Evolutionary conservation across 2,113 vertebrate genomes (phyloP).

Genomic region (Australoheros scitulus): DNA sequence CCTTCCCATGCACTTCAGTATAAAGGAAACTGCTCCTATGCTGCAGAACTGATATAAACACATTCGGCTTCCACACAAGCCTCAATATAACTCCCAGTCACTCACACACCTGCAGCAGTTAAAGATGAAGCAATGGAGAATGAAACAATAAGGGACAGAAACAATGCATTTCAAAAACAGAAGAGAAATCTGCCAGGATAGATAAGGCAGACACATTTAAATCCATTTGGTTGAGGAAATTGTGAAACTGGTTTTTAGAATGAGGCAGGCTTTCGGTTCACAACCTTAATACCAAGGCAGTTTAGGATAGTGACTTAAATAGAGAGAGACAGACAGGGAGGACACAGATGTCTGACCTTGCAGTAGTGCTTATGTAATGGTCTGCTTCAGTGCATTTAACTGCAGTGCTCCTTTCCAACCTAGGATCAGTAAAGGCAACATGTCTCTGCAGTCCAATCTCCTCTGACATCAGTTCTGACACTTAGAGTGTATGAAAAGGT

Average conservation of each 20-base stretch:
- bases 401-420: slow-evolving; percentile 71
- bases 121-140: slow-evolving; percentile 17
- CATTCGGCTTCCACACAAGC: slow-evolving; percentile 48
- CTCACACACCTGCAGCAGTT: slow-evolving; percentile 22
- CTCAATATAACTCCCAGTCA: slow-evolving; percentile 25
- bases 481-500: slow-evolving; percentile 61
- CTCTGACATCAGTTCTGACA: slow-evolving; percentile 66
- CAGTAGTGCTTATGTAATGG: slow-evolving; percentile 76
- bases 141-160: slow-evolving; percentile 15
- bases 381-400: slow-evolving; percentile 76
- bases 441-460: slow-evolving; percentile 70
- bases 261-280: slow-evolving; percentile 34
- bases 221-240: slow-evolving; percentile 34
- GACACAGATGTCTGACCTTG: slow-evolving; percentile 76
- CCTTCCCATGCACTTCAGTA: slow-evolving; percentile 67
- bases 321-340: slow-evolving; percentile 67
- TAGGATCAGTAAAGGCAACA: slow-evolving; percentile 69
- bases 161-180: slow-evolving; percentile 22
- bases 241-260: slow-evolving; percentile 31
- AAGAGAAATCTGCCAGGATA: slow-evolving; percentile 32
- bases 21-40: slow-evolving; percentile 60
- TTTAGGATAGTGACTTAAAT: slow-evolving; percentile 65
- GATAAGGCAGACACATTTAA: slow-evolving; percentile 36
- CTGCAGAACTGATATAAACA: slow-evolving; percentile 60
- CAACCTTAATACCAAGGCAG: slow-evolving; percentile 47